These are phyloP conservation scores for Arremon brunneinucha DNA, from an alignment of 2,797 vertebrate species.

Conservation along the genomic window DNA sequence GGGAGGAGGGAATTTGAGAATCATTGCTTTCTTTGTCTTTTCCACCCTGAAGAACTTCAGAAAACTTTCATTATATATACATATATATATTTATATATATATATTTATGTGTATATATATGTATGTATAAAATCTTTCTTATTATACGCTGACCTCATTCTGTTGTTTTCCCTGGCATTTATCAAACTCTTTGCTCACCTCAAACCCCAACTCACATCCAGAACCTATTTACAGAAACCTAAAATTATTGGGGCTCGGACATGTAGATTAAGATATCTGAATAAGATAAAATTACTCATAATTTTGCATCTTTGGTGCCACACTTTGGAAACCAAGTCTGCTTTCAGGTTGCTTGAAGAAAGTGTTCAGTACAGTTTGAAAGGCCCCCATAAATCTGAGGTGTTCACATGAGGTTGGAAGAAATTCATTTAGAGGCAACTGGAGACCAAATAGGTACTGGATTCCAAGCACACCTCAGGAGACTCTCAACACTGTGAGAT, in stretches of 20 bases:
- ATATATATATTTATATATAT: neutral
- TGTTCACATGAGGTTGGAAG: neutral
- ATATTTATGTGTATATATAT: no score
- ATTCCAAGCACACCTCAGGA: neutral
- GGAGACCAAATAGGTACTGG: neutral
- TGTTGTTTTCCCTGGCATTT: neutral
- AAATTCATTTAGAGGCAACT: rapidly evolving
- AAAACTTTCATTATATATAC: neutral
- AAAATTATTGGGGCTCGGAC: neutral
- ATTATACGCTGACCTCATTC: neutral
- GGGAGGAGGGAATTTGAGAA: neutral
- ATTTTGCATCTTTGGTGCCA: neutral
- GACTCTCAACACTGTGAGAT: neutral
- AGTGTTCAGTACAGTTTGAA: neutral
- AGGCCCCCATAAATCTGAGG: neutral
- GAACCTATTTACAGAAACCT: rapidly evolving
- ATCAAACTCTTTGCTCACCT: neutral
- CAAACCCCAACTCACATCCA: neutral
- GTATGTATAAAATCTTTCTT: neutral
- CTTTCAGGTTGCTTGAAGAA: neutral
- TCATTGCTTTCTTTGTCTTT: neutral
- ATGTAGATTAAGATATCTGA: neutral
- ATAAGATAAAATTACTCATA: neutral
- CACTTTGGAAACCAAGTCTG: neutral
- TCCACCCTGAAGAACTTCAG: neutral